A percentile compares a stretch with the other conserved stretches of the same genome.
phyloP scores from a whole-genome alignment of 1,140 invertebrate species.

The Nylanderia fulva region DNA sequence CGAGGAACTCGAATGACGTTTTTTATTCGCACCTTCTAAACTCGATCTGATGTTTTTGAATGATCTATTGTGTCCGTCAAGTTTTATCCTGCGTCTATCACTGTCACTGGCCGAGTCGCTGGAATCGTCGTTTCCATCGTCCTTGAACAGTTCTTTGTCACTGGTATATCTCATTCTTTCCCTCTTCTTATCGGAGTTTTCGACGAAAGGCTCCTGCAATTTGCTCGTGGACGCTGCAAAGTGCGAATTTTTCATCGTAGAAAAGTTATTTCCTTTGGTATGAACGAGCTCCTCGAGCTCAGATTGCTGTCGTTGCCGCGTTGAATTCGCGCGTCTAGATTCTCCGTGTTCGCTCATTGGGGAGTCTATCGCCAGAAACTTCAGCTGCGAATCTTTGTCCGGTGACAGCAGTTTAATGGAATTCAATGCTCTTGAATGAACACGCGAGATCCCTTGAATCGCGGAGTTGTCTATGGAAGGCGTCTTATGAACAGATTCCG shows the following conservation, averaged over 20 bases:
- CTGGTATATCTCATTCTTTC: slow-evolving; percentile 1
- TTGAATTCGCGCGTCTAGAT: not conserved
- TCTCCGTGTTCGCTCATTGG: not conserved
- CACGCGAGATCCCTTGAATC: not conserved
- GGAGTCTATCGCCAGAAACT: slow-evolving; percentile 34
- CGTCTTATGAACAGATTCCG: not conserved
- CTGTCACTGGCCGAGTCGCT: not conserved
- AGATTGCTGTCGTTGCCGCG: not conserved
- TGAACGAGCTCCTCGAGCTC: not conserved
- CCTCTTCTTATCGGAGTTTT: not conserved
- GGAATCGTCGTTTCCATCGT: not conserved
- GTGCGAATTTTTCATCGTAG: not conserved
- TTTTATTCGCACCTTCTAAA: not conserved
- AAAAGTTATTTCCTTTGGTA: slow-evolving; percentile 30
- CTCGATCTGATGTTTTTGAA: no score
- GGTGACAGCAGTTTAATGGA: slow-evolving; percentile 62
- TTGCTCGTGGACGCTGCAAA: not conserved
- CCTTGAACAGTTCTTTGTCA: not conserved
- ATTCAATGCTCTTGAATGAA: not conserved
- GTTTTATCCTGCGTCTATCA: not conserved
- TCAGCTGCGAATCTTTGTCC: slow-evolving; percentile 66
- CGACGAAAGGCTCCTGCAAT: not conserved
- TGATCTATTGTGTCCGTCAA: not conserved
- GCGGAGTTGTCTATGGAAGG: not conserved
- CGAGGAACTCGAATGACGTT: not conserved